Base-by-base conservation (phyloP, 2,888 invertebrate species). In the Apodemia zela region DNA sequence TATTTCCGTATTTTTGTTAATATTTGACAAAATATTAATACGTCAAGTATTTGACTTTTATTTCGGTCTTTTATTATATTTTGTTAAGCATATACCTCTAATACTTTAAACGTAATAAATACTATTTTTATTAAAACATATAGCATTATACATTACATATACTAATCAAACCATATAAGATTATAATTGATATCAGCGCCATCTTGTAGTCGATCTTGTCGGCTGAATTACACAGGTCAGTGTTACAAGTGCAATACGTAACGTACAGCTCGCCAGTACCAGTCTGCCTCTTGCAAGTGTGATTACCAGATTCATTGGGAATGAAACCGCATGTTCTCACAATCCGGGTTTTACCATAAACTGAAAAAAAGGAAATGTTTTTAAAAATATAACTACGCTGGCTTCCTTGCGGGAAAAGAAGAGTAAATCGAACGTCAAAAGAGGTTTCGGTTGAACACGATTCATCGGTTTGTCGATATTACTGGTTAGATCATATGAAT, bases 311-410 rank as follows among this genome's bases (percentile, higher is more conserved):
- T 3, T 89, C 92, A 69, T 96, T 95, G 25, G 93, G 92, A 60
- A 97, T 86, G 84, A 95, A 97, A 2, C 97, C 97, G 74, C 97
- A 97, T 65, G 94, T 93, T 49, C 97, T 94, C 5, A 97, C 95
- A n/a, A 97, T 93, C 49, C 97, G 94, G 13, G 92, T 84, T 80
- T 95, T 94, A 7, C 95, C 96, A 78, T 95, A 94, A 69, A 96
- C 97, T 97, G 92, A 93, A 82, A 67, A 61, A 66, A 65, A 61
- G 62, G 45, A 58, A 21, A 13, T 25, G 25, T 25, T 25, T 2
- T 2, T 3, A 25, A 25, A 25, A 25, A 3, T 25, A 25, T 25
- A 2, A 25, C 3, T 25, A 25, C 3, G 3, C 25, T 25, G 3
- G 25, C 25, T 25, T 25, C 3, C 3, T 25, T 25, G 3, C 3